These are phyloP conservation scores for Ganaspis brasiliensis DNA, from an alignment of 2,888 invertebrate genomes.

Conservation along the genomic window DNA sequence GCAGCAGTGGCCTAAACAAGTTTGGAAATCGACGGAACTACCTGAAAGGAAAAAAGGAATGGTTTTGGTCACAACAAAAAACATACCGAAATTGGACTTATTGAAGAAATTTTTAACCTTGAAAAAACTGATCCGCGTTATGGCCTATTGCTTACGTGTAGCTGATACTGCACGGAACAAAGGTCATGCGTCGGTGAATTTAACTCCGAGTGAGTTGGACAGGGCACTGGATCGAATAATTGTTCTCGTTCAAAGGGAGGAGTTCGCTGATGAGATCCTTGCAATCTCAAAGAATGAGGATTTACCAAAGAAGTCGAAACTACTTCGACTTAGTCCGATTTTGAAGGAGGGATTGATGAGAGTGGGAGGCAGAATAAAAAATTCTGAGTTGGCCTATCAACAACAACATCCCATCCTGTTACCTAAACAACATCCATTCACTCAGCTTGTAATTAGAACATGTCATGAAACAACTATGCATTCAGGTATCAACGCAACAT, in stretches of 20 bases:
- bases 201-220: not conserved
- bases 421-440: constrained; percentile 35
- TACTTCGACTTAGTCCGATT: not conserved
- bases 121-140: not conserved
- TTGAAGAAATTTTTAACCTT: not conserved
- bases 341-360: not conserved
- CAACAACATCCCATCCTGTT: constrained; percentile 43
- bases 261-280: not conserved
- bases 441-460: constrained; percentile 32
- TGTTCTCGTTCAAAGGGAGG: not conserved
- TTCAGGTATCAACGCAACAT: constrained; percentile 4
- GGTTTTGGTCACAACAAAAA: not conserved
- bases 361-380: not conserved
- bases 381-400: not conserved
- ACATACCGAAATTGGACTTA: not conserved
- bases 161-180: not conserved
- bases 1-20: not conserved
- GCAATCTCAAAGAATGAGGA: not conserved
- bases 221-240: not conserved
- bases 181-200: not conserved
- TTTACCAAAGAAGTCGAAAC: not conserved
- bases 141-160: not conserved
- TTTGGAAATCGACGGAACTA: not conserved
- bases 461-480: constrained; percentile 32
- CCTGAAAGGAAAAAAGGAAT: not conserved